These are phyloP conservation scores for Orchestia grillus DNA, from an alignment of 1,140 invertebrate genomes.

Conservation along the genomic window DNA sequence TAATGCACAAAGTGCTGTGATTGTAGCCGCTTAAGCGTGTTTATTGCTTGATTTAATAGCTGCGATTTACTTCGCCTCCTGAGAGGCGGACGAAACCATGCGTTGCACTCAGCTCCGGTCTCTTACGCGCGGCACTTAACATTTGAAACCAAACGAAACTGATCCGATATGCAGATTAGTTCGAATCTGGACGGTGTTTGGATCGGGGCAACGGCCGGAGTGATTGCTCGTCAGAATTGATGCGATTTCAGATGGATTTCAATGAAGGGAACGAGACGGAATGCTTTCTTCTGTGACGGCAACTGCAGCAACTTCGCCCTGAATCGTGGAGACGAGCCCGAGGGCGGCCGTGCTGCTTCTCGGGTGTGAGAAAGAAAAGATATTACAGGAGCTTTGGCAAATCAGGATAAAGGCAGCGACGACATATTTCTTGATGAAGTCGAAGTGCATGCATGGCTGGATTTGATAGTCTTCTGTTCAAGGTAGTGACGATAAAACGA, in stretches of 20 bases:
- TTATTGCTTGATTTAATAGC: neutral
- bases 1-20: neutral
- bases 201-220: constrained; percentile 35
- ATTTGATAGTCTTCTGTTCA: neutral
- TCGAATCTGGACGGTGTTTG: constrained; percentile 33
- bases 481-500: neutral
- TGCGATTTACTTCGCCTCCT: neutral
- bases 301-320: neutral
- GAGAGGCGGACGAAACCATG: neutral
- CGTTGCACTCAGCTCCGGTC: neutral
- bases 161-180: constrained; percentile 53
- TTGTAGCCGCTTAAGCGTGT: neutral
- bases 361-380: neutral
- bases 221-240: constrained; percentile 50
- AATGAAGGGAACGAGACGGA: constrained; percentile 39
- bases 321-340: neutral
- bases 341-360: neutral
- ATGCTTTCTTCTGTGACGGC: neutral
- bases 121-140: neutral
- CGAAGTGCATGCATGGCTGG: no score
- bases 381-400: neutral
- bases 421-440: neutral
- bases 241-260: constrained; percentile 44
- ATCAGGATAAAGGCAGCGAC: neutral
- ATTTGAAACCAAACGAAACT: constrained; percentile 53